These are phyloP conservation scores for Ornithoptera priamus DNA, from an alignment of 2,888 invertebrate species.

Conservation along the genomic window DNA sequence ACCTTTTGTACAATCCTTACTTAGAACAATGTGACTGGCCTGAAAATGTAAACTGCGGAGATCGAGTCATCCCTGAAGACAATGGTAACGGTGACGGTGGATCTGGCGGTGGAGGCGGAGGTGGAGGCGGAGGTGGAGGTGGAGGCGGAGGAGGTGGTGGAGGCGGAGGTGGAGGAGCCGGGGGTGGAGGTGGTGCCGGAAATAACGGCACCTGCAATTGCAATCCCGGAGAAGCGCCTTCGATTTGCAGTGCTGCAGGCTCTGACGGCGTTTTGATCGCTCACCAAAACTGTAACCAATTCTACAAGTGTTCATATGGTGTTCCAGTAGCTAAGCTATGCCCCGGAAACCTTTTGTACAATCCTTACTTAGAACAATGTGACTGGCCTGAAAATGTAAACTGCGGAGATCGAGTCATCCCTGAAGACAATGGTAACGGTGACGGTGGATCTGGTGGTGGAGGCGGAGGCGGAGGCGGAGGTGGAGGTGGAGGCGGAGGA, in stretches of 20 bases:
- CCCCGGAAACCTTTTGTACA: too few relatives aligned
- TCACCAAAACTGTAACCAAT: constrained; percentile 45
- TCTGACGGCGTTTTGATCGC: constrained; percentile 39
- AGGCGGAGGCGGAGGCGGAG: too few relatives aligned
- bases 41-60: constrained; percentile 41
- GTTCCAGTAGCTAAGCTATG: too few relatives aligned
- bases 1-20: constrained; percentile 41
- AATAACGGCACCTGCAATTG: constrained; percentile 25
- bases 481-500: too few relatives aligned
- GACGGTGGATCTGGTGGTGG: too few relatives aligned
- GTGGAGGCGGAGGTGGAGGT: not conserved
- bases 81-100: constrained; percentile 28
- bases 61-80: constrained; percentile 35
- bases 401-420: too few relatives aligned
- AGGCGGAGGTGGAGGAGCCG: constrained; percentile 19
- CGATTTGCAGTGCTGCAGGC: constrained; percentile 38
- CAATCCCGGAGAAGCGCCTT: constrained; percentile 42
- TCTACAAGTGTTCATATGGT: constrained; percentile 37
- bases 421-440: too few relatives aligned
- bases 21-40: constrained; percentile 46
- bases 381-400: too few relatives aligned
- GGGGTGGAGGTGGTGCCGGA: constrained; percentile 10
- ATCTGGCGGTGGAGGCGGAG: constrained; percentile 15
- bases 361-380: too few relatives aligned
- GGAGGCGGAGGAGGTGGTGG: constrained; percentile 15